A percentile compares a stretch with the other conserved stretches of the same genome.
These are phyloP conservation scores for Galaxea fascicularis DNA, from an alignment of 92 coral and sea anemone genomes.

Conservation along the genomic window DNA sequence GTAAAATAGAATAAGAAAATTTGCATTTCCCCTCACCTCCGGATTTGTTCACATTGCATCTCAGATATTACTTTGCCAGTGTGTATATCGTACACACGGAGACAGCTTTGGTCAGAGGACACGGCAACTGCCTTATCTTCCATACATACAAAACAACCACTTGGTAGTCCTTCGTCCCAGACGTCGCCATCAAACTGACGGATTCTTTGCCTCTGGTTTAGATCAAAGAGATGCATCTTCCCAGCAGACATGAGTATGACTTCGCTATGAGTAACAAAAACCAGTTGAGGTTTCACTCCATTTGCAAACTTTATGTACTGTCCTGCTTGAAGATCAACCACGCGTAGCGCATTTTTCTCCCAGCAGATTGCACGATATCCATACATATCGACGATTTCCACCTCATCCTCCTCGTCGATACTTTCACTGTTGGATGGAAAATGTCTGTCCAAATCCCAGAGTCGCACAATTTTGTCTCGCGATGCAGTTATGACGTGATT, in stretches of 20 bases:
- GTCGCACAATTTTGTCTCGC: constrained; percentile 74
- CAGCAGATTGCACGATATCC: constrained; percentile 48
- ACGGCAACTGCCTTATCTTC: constrained; percentile 52
- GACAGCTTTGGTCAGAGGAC: constrained; percentile 43
- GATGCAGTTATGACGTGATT: constrained; percentile 77
- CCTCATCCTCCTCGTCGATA: constrained; percentile 48
- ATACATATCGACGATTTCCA: constrained; percentile 55
- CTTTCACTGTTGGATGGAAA: constrained; percentile 26
- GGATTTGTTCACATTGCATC: constrained; percentile 46
- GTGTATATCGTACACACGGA: constrained; percentile 66
- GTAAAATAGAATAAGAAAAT: neutral
- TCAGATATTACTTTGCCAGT: constrained; percentile 46
- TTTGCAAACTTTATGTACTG: constrained; percentile 45
- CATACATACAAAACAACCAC: constrained; percentile 50
- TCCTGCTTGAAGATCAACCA: constrained; percentile 61
- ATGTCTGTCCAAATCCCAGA: constrained; percentile 78
- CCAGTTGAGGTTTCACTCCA: constrained; percentile 69
- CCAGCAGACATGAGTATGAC: constrained; percentile 58
- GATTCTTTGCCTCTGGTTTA: constrained; percentile 42
- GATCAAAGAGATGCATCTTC: constrained; percentile 60
- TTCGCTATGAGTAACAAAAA: constrained; percentile 47
- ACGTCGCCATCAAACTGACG: constrained; percentile 65
- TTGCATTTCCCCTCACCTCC: constrained; percentile 42
- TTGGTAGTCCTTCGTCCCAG: constrained; percentile 36
- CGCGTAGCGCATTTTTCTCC: constrained; percentile 52